Evolutionary conservation across 2,888 invertebrate genomes (phyloP).

Genomic region (Halictus quadricinctus): DNA sequence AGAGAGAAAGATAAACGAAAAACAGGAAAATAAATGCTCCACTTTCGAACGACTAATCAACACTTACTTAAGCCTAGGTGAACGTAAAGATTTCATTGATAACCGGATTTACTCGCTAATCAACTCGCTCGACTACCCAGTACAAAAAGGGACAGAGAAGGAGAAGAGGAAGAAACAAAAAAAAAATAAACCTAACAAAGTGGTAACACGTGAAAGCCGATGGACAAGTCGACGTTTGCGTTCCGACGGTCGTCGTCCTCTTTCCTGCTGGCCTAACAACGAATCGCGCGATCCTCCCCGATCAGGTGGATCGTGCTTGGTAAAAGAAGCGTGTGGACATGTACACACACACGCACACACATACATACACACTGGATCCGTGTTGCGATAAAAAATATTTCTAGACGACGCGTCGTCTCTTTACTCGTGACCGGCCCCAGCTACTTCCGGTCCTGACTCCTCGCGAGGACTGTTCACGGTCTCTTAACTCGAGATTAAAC

Average conservation of each 20-base stretch:
- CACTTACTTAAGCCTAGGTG: constrained; percentile 44
- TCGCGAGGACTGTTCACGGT: neutral
- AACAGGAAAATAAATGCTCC: constrained; percentile 43
- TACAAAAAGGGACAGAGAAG: neutral
- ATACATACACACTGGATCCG: constrained; percentile 1
- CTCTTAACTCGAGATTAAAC: constrained; percentile 31
- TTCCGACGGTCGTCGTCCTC: constrained; percentile 23
- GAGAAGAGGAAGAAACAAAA: constrained; percentile 34
- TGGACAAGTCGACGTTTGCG: constrained; percentile 31
- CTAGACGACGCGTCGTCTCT: neutral
- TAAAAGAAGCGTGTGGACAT: constrained; percentile 11
- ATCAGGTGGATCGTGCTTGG: constrained; percentile 14
- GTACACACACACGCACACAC: constrained; percentile 2
- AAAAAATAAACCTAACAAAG: constrained; percentile 50
- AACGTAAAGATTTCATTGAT: constrained; percentile 11
- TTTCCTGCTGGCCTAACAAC: constrained; percentile 29
- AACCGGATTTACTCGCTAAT: constrained; percentile 27
- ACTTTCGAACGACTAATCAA: constrained; percentile 41
- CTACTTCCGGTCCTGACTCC: neutral
- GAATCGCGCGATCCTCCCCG: constrained; percentile 17
- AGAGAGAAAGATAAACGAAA: neutral
- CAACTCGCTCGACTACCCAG: constrained; percentile 26
- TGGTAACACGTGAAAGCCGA: constrained; percentile 59
- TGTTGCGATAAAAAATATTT: constrained; percentile 41
- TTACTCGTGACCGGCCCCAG: constrained; percentile 9